Evolutionary conservation across 2,797 vertebrate genomes (phyloP).

Genomic region (Gymnoscopelus microlampas): DNA sequence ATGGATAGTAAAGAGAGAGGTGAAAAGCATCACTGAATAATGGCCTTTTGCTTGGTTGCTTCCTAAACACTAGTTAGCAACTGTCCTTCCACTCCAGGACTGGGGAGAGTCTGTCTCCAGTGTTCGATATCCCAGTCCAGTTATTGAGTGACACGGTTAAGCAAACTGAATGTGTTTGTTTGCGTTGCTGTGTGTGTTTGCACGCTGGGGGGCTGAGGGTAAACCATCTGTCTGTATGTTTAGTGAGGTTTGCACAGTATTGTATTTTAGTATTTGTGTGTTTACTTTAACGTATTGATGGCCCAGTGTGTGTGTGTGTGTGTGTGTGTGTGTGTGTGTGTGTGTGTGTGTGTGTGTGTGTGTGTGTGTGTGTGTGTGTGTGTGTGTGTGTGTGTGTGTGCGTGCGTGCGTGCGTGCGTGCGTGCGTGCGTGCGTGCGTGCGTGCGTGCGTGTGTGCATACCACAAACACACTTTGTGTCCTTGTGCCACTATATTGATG

Average conservation of each 20-base stretch:
- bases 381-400: background rate
- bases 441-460: background rate
- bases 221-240: too few species aligned
- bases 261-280: too few species aligned
- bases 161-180: slow-evolving; percentile 13
- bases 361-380: background rate
- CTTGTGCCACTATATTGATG: too few species aligned
- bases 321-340: background rate
- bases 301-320: background rate
- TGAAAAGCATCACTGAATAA: slow-evolving; percentile 57
- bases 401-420: background rate
- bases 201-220: too few species aligned
- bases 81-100: slow-evolving; percentile 25
- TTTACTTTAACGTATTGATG: too few species aligned
- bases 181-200: background rate
- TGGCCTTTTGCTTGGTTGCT: slow-evolving; percentile 47
- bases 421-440: background rate
- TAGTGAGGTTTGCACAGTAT: too few species aligned
- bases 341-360: background rate
- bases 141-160: slow-evolving; percentile 22
- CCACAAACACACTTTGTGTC: too few species aligned
- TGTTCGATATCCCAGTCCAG: slow-evolving; percentile 2
- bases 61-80: slow-evolving; percentile 50
- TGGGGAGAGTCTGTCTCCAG: slow-evolving; percentile 16
- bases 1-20: slow-evolving; percentile 47